Evolutionary conservation across 2,113 vertebrate genomes (phyloP).

Genomic region (Seriola rivoliana): DNA sequence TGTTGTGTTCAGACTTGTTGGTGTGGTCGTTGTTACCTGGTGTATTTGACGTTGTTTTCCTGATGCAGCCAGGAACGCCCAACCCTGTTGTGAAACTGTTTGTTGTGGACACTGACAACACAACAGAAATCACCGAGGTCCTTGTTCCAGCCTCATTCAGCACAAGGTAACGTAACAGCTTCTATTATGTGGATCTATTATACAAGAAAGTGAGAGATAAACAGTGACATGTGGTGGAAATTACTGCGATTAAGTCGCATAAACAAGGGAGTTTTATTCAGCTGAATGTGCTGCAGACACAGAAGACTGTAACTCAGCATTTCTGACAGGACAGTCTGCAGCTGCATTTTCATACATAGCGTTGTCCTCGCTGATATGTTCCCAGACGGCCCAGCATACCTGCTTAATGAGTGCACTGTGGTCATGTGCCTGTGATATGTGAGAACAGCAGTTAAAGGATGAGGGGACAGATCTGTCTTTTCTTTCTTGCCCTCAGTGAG

Average conservation of each 20-base stretch:
- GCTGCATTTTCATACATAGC: too few relatives aligned
- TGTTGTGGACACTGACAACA: conserved; percentile 85
- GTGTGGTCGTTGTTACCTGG: neutral
- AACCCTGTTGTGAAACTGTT: conserved; percentile 92
- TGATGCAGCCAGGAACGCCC: conserved; percentile 90
- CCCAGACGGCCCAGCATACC: too few relatives aligned
- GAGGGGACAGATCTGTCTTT: neutral
- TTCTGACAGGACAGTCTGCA: too few relatives aligned
- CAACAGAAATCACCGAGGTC: conserved; percentile 78
- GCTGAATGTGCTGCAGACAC: too few relatives aligned
- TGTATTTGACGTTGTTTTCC: conserved; percentile 16
- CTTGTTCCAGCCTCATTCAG: conserved; percentile 84
- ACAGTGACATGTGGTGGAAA: neutral
- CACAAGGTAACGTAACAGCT: conserved; percentile 83
- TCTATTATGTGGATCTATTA: neutral
- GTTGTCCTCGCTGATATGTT: too few relatives aligned
- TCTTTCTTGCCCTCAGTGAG: conserved; percentile 84
- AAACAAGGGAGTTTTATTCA: too few relatives aligned
- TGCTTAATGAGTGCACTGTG: too few relatives aligned
- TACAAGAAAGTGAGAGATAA: neutral
- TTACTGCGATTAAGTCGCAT: too few relatives aligned
- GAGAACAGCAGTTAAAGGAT: too few relatives aligned
- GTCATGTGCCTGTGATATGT: too few relatives aligned
- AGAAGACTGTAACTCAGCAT: too few relatives aligned
- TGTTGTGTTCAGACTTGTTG: neutral